Evolutionary conservation across 2,113 vertebrate genomes (phyloP).

Genomic region (Tetrax tetrax): DNA sequence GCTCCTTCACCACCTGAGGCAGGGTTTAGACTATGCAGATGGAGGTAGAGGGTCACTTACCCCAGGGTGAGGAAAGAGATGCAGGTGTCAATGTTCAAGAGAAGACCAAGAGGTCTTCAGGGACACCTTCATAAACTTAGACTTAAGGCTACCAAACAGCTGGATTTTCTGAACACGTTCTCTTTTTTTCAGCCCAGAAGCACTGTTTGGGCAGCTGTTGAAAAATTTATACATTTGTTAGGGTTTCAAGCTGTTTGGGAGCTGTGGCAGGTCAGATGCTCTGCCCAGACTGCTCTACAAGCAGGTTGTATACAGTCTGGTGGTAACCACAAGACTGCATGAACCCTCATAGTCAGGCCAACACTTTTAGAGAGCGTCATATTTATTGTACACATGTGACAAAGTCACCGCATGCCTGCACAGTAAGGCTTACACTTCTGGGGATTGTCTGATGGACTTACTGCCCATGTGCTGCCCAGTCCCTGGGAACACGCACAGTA

Average conservation of each 20-base stretch:
- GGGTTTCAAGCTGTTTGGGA: slow-evolving; percentile 40
- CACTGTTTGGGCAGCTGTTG: neutral
- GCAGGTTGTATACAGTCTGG: slow-evolving; percentile 38
- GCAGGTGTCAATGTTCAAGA: neutral
- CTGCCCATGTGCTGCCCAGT: slow-evolving; percentile 60
- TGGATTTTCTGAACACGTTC: neutral
- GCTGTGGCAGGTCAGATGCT: neutral
- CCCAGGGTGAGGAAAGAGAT: neutral
- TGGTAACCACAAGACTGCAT: slow-evolving; percentile 56
- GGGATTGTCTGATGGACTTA: slow-evolving; percentile 8
- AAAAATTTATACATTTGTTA: neutral
- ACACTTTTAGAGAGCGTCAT: neutral
- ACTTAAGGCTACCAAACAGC: neutral
- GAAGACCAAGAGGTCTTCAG: neutral
- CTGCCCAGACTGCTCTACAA: slow-evolving; percentile 2
- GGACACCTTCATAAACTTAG: neutral
- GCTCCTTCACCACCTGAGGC: neutral
- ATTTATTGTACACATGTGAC: slow-evolving; percentile 45
- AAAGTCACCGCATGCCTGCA: neutral
- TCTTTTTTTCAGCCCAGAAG: slow-evolving; percentile 29
- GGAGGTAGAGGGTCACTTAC: neutral
- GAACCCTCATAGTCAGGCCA: slow-evolving; percentile 12
- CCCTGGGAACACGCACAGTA: neutral
- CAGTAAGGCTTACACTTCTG: slow-evolving; percentile 28
- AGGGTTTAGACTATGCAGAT: neutral